Percentiles rank a stretch among this genome's conserved stretches.
Evolutionary conservation across 2,888 invertebrate genomes (phyloP).

Genomic region (Perithous albicinctus): DNA sequence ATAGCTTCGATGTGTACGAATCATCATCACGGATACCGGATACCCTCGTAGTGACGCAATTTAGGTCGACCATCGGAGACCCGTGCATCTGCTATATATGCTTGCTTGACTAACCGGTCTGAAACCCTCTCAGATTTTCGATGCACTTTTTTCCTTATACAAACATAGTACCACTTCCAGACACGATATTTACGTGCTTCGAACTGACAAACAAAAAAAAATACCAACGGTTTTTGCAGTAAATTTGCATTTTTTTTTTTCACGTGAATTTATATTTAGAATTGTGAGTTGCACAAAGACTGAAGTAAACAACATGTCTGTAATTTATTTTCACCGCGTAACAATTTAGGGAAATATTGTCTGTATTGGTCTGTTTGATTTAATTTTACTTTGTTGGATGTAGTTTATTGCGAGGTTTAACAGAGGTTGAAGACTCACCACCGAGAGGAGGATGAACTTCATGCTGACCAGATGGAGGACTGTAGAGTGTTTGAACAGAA

Average conservation of each 20-base stretch:
- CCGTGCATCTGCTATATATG: background rate
- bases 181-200: background rate
- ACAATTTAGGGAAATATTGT: background rate
- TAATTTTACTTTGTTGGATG: background rate
- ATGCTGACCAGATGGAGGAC: constrained; percentile 79
- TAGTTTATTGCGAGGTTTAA: background rate
- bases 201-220: background rate
- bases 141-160: background rate
- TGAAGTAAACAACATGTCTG: background rate
- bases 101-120: constrained; percentile 27
- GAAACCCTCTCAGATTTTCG: background rate
- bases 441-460: constrained; percentile 80
- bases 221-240: background rate
- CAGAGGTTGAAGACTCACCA: constrained; percentile 77
- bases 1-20: background rate
- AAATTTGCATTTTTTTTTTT: background rate
- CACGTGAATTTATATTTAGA: background rate
- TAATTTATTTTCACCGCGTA: background rate
- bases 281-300: no score
- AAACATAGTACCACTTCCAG: background rate
- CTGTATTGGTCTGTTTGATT: no score
- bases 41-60: constrained; percentile 1
- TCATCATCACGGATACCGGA: constrained; percentile 4
- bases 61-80: background rate
- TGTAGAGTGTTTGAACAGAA: constrained; percentile 76